These are phyloP conservation scores for Eulemur rufifrons DNA, from an alignment of 2,113 vertebrate genomes.

Conservation along the genomic window DNA sequence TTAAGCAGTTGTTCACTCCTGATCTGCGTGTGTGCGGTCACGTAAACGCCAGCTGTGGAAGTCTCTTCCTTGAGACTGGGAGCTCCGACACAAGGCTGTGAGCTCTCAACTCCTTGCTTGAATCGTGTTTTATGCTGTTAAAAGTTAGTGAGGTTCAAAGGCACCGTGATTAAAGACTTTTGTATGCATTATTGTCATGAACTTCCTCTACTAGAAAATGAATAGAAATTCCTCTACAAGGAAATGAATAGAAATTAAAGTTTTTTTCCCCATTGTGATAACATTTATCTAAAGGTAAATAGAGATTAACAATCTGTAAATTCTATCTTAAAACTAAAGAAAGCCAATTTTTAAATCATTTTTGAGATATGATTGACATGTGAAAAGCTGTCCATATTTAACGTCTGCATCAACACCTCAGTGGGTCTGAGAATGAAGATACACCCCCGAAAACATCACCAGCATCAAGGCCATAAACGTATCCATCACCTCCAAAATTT, in stretches of 20 bases:
- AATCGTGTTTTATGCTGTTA: neutral
- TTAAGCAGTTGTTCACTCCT: neutral
- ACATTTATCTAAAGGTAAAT: neutral
- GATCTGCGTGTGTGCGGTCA: rapidly evolving
- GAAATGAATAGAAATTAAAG: neutral
- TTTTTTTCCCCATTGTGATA: neutral
- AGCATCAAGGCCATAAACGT: neutral
- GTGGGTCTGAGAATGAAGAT: neutral
- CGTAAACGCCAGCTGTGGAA: rapidly evolving
- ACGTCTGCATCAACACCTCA: neutral
- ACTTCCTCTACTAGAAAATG: neutral
- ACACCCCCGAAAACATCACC: neutral
- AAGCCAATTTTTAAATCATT: neutral
- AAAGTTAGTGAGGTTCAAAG: neutral
- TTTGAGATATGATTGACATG: neutral
- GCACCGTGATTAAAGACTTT: neutral
- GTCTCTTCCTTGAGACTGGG: neutral
- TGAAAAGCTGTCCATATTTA: neutral
- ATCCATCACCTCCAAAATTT: neutral
- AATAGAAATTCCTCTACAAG: neutral
- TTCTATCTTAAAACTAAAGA: neutral
- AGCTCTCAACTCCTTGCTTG: neutral
- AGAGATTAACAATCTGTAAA: neutral
- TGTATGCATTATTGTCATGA: neutral
- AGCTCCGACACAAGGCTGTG: neutral